Evolutionary conservation across 30 jellyfish, hydroid and myxozoan genomes (phyloP).

Genomic region (Morbakka virulenta): DNA sequence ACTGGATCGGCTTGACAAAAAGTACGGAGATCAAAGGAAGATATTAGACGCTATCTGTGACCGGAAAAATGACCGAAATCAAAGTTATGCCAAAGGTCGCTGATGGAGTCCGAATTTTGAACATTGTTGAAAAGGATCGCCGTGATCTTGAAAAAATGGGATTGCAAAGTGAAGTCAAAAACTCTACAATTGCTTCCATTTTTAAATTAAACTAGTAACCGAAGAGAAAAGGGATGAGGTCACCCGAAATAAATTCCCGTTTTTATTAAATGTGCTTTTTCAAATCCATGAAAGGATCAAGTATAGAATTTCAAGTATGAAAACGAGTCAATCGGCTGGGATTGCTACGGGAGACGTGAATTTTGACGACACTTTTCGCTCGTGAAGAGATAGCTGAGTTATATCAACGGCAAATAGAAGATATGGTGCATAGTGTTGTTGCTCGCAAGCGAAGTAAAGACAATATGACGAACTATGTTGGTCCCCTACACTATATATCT

Average conservation of each 20-base stretch:
- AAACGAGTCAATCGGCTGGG: too few species aligned
- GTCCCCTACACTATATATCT: slow-evolving; percentile 9
- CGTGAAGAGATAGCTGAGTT: too few species aligned
- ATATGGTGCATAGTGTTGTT: neutral
- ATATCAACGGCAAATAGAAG: neutral
- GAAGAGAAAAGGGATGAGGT: neutral
- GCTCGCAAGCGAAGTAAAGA: slow-evolving; percentile 8
- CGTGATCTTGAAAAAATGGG: neutral
- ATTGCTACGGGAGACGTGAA: neutral
- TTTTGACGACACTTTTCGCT: too few species aligned
- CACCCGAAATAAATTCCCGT: neutral
- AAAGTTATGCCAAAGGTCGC: neutral
- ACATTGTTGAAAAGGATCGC: neutral
- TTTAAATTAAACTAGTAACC: neutral
- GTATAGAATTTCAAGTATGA: neutral
- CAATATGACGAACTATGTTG: neutral
- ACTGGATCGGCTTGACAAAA: neutral
- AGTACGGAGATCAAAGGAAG: neutral
- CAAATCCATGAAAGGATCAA: neutral
- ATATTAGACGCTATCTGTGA: slow-evolving; percentile 2
- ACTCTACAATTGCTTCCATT: neutral
- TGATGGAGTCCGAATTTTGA: neutral
- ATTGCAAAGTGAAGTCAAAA: neutral
- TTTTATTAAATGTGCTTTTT: slow-evolving; percentile 1
- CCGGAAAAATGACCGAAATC: slow-evolving; percentile 3